Percentiles rank a stretch among this genome's conserved stretches.
phyloP scores from a whole-genome alignment of 2,113 vertebrate species.

The Speoplatyrhinus poulsoni region DNA sequence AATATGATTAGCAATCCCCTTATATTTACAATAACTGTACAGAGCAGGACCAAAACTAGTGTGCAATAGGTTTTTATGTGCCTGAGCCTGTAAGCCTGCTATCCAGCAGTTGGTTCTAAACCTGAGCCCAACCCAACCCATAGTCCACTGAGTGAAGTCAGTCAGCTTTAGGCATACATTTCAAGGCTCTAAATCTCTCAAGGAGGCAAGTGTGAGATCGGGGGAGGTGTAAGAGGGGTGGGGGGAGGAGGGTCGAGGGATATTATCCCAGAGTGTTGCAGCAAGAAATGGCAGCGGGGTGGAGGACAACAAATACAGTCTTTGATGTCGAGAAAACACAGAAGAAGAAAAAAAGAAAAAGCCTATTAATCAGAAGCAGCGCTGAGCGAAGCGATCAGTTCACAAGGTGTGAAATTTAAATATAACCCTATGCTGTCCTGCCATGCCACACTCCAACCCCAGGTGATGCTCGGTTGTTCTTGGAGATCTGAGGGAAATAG shows the following conservation, averaged over 20 bases:
- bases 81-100: neutral
- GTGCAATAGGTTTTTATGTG: slow-evolving; percentile 6
- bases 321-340: slow-evolving; percentile 14
- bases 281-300: slow-evolving; percentile 24
- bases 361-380: slow-evolving; percentile 14
- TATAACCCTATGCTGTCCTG: neutral
- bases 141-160: neutral
- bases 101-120: neutral
- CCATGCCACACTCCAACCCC: neutral
- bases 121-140: neutral
- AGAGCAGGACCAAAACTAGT: neutral
- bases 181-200: slow-evolving; percentile 26
- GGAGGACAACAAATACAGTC: slow-evolving; percentile 18
- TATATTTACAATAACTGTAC: too few relatives aligned
- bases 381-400: neutral
- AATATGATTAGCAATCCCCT: too few relatives aligned
- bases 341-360: slow-evolving; percentile 6
- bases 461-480: neutral
- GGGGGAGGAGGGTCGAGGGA: neutral
- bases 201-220: slow-evolving; percentile 1
- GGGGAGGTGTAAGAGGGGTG: neutral
- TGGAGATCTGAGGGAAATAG: slow-evolving; percentile 13
- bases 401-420: slow-evolving; percentile 1
- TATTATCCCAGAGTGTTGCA: slow-evolving; percentile 31
- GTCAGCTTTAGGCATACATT: slow-evolving; percentile 8